Evolutionary conservation across 2,797 vertebrate genomes (phyloP), one percentile per base, ranked within the genome.

Genomic region (Molossus molossus): DNA sequence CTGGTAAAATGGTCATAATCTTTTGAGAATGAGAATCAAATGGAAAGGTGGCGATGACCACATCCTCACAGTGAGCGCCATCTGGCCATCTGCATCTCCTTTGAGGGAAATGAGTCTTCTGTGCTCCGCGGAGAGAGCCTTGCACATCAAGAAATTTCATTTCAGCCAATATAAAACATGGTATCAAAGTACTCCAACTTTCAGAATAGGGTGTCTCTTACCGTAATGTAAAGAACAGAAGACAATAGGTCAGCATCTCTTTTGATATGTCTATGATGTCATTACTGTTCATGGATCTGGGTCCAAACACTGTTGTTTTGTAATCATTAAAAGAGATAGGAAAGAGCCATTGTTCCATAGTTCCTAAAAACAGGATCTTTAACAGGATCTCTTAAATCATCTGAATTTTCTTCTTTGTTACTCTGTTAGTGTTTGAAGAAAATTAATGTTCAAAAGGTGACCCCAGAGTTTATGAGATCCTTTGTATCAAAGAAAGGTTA

Each of bases 381-480:
- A 57, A 73, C 2, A 77, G 75, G 20, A 80, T 13, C 40, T 94
- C 23, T 88, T 37, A 92, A 77, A 53, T 83, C 25, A 50, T 70
- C 69, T 81, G 45, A 67, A 58, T 77, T 93, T 77, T 93, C 33
- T 94, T 87, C n/a, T 25, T 86, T 93, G 57, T 72, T 88, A 85
- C 57, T 62, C 65, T 91, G 23, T 72, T 84, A 62, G 5, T n/a
- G 10, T 84, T 95, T 33, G 82, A 94, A 87, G 33, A 80, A 91
- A 76, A 94, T 86, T 76, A 83, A 82, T 67, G 23, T 89, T 96
- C 33, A 75, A 29, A 88, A 83, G n/a, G 86, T 88, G 58, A 82
- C 23, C 13, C 25, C 27, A 89, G n/a, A 73, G 18, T 20, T 93
- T 96, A 20, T 57, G 2, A 92, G 45, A 83, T 62, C 9, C 12